These are phyloP conservation scores for Pygocentrus nattereri DNA, from an alignment of 2,797 vertebrate genomes.

Conservation along the genomic window DNA sequence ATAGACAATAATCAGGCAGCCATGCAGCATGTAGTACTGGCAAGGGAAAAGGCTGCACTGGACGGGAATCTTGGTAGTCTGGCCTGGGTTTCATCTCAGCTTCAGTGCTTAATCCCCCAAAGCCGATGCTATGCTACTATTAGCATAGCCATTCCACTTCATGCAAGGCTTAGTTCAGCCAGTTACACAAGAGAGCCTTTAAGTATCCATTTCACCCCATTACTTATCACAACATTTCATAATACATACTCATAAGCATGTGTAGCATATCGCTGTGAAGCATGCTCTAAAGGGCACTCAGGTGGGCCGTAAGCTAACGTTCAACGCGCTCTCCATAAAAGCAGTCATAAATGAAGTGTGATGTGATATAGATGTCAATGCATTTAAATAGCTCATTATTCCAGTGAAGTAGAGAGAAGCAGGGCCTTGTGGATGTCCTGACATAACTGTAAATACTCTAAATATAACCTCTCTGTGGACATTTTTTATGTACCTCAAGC, in stretches of 20 bases:
- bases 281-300: slow-evolving; percentile 8
- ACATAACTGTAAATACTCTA: slow-evolving; percentile 37
- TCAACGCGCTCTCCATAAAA: slow-evolving; percentile 1
- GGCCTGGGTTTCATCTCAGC: neutral
- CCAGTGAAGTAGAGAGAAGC: slow-evolving; percentile 49
- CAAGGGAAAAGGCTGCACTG: neutral
- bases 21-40: neutral
- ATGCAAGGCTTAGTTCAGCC: slow-evolving; percentile 6
- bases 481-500: neutral
- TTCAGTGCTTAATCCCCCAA: slow-evolving; percentile 4
- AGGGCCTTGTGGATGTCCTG: slow-evolving; percentile 45
- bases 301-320: slow-evolving; percentile 4
- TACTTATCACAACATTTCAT: slow-evolving; percentile 5
- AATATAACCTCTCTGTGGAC: slow-evolving; percentile 50
- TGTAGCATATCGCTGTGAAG: neutral
- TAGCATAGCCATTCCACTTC: slow-evolving; percentile 12
- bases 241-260: neutral
- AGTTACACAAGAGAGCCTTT: slow-evolving; percentile 1
- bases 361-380: slow-evolving; percentile 66
- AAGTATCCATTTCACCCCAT: slow-evolving; percentile 13
- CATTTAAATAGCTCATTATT: slow-evolving; percentile 81
- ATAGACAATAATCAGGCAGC: neutral
- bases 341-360: slow-evolving; percentile 23
- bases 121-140: slow-evolving; percentile 27
- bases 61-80: neutral